Evolutionary conservation across 2,113 vertebrate species (phyloP), one percentile per base, ranked within the genome.

Genomic region (Tragelaphus scriptus): DNA sequence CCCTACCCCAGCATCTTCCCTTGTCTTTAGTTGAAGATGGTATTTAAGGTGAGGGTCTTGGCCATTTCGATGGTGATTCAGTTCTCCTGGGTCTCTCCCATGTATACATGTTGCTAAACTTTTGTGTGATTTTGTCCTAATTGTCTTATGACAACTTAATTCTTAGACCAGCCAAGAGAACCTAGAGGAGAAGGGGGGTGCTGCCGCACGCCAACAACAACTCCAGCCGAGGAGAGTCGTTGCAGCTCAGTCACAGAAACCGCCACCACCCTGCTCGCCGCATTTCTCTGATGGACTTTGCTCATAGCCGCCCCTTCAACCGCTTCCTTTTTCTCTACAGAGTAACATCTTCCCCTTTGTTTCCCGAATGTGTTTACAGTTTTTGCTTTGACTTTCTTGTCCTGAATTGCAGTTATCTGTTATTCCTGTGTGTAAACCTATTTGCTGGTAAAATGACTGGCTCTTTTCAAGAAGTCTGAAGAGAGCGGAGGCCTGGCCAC

Each of bases 171-270:
- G 40, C 44, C 40, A 28, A 47, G 44, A 80, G 77, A 80, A 6
- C 77, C 75, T 30, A 49, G 40, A 79, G 44, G 44, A 17, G 26
- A 16, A 30, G 14, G 16, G 36, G 44, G 16, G 26, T 1, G 8
- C 28, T 30, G 17, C 47, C 16, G 28, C 15, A 30, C 2, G 4
- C 4, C 44, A 80, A 8, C 26, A 2, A 28, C 23, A 47, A 5
- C 26, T 47, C 77, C 47, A 17, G 77, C 26, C 14, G 4, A 9
- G 15, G 26, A 9, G 44, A 30, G 25, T 14, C 75, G 2, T 19
- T 2, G 47, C 26, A 10, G 3, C 15, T 6, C 26, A 10, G 44
- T 26, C 7, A 0, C 44, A 9, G 44, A 5, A 17, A 1, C 25
- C 7, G 16, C 16, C 26, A 5, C 7, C 77, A 6, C 26, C 47